A percentile compares a stretch with the other conserved stretches of the same genome.
Conservation (phyloP, 2,113 vertebrate species). For the Bungarus multicinctus region DNA sequence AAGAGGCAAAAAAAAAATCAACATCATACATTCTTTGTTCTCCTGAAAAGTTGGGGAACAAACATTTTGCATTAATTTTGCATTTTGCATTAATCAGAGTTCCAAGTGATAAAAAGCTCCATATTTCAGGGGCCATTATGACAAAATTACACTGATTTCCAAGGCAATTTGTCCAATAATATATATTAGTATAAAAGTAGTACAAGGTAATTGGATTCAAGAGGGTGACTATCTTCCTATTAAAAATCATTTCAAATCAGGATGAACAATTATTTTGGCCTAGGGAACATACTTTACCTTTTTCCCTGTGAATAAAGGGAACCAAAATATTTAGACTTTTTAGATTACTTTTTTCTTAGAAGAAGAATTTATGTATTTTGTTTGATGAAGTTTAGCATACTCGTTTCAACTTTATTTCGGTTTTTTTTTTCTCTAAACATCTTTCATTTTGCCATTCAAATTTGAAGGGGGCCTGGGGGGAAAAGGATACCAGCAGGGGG, state of each 20-base stretch:
- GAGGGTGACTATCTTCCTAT: neutral
- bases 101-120: neutral
- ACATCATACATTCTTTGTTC: neutral
- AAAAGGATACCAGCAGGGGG: neutral
- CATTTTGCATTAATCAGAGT: neutral
- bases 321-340: neutral
- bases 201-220: neutral
- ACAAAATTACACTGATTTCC: neutral
- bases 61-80: neutral
- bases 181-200: neutral
- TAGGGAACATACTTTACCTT: neutral
- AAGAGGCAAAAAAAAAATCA: slow-evolving; percentile 25
- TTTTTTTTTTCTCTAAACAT: neutral
- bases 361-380: neutral
- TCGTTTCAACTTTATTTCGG: neutral
- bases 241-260: neutral
- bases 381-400: neutral
- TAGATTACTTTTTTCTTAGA: neutral
- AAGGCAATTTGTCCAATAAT: neutral
- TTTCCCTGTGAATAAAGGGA: neutral
- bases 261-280: neutral
- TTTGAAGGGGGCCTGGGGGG: neutral
- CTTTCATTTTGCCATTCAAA: neutral
- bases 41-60: neutral
- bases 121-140: neutral